phyloP scores from a whole-genome alignment of 2,888 invertebrate genomes.

The Volucella bombylans region DNA sequence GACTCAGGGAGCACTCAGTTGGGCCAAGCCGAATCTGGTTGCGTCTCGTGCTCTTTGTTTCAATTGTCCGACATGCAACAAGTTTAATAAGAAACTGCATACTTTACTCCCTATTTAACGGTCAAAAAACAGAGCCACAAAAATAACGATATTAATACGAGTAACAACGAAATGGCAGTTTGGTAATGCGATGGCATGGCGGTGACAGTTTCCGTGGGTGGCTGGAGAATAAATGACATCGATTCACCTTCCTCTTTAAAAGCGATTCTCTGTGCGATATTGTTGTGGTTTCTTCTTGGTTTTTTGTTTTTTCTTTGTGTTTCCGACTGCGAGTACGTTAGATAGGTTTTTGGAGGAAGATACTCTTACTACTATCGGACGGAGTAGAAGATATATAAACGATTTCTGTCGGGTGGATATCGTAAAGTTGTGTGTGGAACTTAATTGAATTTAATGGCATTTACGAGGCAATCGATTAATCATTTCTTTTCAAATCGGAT shows the following conservation, averaged over 20 bases:
- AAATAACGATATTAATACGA: slow-evolving; percentile 60
- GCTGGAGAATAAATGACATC: slow-evolving; percentile 52
- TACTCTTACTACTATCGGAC: slow-evolving; percentile 27
- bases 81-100: slow-evolving; percentile 5
- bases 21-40: slow-evolving; percentile 2
- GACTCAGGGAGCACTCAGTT: slow-evolving; percentile 35
- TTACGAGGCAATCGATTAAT: slow-evolving; percentile 64
- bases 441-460: slow-evolving; percentile 69
- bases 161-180: slow-evolving; percentile 33
- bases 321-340: not conserved
- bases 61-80: slow-evolving; percentile 49
- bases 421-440: slow-evolving; percentile 39
- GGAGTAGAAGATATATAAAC: slow-evolving; percentile 20
- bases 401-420: slow-evolving; percentile 37
- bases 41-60: slow-evolving; percentile 13
- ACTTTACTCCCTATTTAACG: slow-evolving; percentile 58
- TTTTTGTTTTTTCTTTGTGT: not conserved
- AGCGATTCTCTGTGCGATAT: slow-evolving; percentile 38
- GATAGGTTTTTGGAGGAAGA: slow-evolving; percentile 35
- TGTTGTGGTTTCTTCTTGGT: slow-evolving; percentile 9
- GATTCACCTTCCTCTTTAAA: slow-evolving; percentile 67
- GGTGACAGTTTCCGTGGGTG: slow-evolving; percentile 65
- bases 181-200: slow-evolving; percentile 4
- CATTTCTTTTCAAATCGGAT: slow-evolving; percentile 43
- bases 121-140: slow-evolving; percentile 25